phyloP scores from a whole-genome alignment of 1,140 invertebrate genomes.

The Dinoponera quadriceps region DNA sequence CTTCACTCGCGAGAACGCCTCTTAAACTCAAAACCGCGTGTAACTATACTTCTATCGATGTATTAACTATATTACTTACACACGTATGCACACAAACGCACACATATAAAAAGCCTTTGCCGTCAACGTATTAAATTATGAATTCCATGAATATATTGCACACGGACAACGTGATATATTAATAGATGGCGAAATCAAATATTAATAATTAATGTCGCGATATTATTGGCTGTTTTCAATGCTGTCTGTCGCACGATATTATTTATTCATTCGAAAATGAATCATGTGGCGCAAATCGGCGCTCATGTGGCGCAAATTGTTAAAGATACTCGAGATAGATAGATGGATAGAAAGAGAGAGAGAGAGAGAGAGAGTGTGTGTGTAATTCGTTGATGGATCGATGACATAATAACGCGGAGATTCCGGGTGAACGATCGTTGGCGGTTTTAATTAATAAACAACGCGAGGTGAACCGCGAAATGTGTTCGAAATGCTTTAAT shows the following conservation, averaged over 20 bases:
- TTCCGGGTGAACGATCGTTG: background rate
- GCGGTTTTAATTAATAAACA: conserved; percentile 24
- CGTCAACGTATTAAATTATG: conserved; percentile 29
- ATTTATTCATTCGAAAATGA: background rate
- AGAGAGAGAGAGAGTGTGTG: too few relatives aligned
- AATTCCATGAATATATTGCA: background rate
- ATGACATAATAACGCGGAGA: conserved; percentile 2
- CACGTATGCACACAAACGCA: background rate
- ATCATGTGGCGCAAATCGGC: too few relatives aligned
- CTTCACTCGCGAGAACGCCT: background rate
- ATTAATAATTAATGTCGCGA: too few relatives aligned
- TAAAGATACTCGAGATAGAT: too few relatives aligned
- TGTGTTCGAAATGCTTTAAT: conserved; percentile 80
- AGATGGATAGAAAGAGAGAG: background rate
- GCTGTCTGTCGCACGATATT: too few relatives aligned
- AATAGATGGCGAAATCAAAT: background rate
- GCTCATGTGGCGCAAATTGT: too few relatives aligned
- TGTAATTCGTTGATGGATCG: background rate
- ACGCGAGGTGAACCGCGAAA: conserved; percentile 59
- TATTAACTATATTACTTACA: background rate
- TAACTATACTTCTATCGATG: conserved; percentile 10
- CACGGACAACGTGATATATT: background rate
- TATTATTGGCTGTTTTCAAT: too few relatives aligned
- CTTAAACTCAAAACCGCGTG: background rate
- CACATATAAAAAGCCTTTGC: background rate